phyloP scores from a whole-genome alignment of 2,113 vertebrate genomes.

The Psilopsiagon aurifrons region DNA sequence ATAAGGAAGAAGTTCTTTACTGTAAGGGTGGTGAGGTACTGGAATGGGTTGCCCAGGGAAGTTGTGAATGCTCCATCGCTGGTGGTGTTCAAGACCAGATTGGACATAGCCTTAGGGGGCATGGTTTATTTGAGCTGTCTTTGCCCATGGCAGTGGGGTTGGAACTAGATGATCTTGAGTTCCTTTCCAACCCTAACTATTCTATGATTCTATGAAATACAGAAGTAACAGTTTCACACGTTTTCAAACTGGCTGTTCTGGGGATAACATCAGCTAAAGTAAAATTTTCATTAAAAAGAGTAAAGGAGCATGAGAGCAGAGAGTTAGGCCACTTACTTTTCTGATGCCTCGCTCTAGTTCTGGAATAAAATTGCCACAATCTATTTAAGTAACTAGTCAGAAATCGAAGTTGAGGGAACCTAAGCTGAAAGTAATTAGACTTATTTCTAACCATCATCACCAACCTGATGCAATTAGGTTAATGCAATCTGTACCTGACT shows the following conservation, averaged over 20 bases:
- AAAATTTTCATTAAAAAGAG: not conserved
- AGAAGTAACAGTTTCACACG: not conserved
- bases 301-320: not conserved
- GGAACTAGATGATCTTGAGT: too few species aligned
- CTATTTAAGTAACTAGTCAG: not conserved
- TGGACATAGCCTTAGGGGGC: too few species aligned
- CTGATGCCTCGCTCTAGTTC: not conserved
- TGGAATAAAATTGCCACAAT: not conserved
- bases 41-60: too few species aligned
- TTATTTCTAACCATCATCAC: not conserved
- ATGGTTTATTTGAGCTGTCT: too few species aligned
- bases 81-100: too few species aligned
- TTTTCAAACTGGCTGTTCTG: not conserved
- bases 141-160: too few species aligned
- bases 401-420: not conserved
- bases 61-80: too few species aligned
- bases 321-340: not conserved
- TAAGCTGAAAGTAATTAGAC: not conserved
- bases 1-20: too few species aligned
- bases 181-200: too few species aligned
- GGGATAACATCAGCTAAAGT: not conserved
- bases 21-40: too few species aligned
- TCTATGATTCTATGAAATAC: not conserved
- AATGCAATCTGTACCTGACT: rapidly evolving
- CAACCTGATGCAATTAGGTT: not conserved